Evolutionary conservation across 2,888 invertebrate genomes (phyloP), one percentile per base, ranked within the genome.

Genomic region (Falcaria lacertinaria): DNA sequence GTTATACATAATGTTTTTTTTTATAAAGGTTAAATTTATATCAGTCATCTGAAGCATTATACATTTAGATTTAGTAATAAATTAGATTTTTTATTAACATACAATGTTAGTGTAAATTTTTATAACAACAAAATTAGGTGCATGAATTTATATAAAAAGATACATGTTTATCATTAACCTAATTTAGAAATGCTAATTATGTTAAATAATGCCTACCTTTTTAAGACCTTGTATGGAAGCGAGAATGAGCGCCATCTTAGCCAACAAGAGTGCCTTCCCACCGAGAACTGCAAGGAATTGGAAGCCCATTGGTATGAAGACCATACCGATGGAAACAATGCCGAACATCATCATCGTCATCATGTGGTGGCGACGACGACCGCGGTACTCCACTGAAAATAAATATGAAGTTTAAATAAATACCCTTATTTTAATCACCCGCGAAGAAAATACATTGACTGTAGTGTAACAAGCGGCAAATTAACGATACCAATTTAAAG

Each of bases 221-320:
- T 94, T 95, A 6, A 95, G 79, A 11, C 95, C 95, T 72, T 95
- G 95, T 50, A 95, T 94, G 0, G 95, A 94, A 2, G 95, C 94
- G 8, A 96, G 80, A 38, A 96, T 90, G 4, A 96, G 81, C 0
- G 96, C 95, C 92, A 96, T 93, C 83, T 96, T 96, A 2, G 96
- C 94, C 15, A 96, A 80, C 0, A 96, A 78, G 2, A 96, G 74
- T 0, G 96, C 95, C 69, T 96, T 96, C 22, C 95, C 96, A 4
- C 95, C 95, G 1, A 96, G 88, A 0, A 96, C 93, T 0, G 96
- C 95, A 0, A 96, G 88, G 74, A 96, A 94, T 74, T 96, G 95
- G 71, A 96, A 96, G 11, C 95, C 96, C 92, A 96, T 92, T 0
- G 96, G 96, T 11, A 96, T 89, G 0, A 96, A 71, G 2, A 96